Base-by-base conservation (phyloP, 2,113 vertebrate species). In the Pithys albifrons region DNA sequence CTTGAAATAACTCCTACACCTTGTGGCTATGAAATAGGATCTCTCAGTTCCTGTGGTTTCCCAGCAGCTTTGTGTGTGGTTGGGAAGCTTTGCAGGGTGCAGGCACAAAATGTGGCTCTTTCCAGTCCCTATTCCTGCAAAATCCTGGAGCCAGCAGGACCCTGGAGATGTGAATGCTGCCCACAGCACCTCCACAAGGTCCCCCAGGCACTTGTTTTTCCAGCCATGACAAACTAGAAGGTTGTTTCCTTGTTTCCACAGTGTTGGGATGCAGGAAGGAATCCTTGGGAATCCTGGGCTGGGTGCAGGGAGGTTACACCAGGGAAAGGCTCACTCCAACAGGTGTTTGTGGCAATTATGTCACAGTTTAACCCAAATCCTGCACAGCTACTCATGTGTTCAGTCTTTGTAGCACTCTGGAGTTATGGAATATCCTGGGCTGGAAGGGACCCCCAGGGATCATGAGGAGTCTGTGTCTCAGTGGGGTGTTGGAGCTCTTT, bases 101-200 rank as follows among this genome's bases (percentile, higher is more conserved):
- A n/a, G 76, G 57, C 35, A 45, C 2, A 0, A 0, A 3, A 3
- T 2, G 0, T 6, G 16, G 3, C 3, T 31, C 18, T 31, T 9
- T 13, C 2, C 12, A 10, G 27, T 24, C 7, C 20, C 45, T 19
- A 0, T 16, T 61, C 19, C 57, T 66, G 55, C 7, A 12, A 11
- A 28, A 4, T 39, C 13, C 18, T 1, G n/a, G 25, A 45, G 48
- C 20, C 52, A 24, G 57, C 12, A 22, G 23, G 5, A 19, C 35
- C 22, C 33, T 0, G 1, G 64, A 5, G 58, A 35, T 35, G 28
- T 2, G 43, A 9, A 10, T 48, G 22, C 25, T 71, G 48, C 49
- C 35, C 24, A 3, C 19, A 16, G 62, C 35, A 35, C 23, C 35
- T 19, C 35, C 22, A 8, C 7, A 24, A 24, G 46, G 46, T 22